Evolutionary conservation across 2,113 vertebrate species (phyloP).

Genomic region (Anseranas semipalmata): DNA sequence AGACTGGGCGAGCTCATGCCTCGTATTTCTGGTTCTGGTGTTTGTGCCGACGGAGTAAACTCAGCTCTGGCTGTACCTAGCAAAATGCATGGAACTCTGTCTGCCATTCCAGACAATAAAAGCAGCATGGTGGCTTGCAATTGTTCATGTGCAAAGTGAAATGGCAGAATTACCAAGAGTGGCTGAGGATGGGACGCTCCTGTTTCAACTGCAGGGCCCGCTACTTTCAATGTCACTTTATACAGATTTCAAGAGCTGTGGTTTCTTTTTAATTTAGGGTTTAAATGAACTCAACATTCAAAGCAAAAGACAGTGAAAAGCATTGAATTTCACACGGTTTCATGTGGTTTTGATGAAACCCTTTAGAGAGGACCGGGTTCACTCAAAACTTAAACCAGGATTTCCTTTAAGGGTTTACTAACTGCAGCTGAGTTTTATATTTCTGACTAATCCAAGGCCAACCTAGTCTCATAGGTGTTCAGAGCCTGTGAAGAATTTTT

Average conservation of each 20-base stretch:
- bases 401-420: not conserved
- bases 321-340: not conserved
- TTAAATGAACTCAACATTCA: slow-evolving; percentile 6
- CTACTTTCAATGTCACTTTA: not conserved
- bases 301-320: not conserved
- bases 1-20: not conserved
- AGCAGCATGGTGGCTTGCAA: not conserved
- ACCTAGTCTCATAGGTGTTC: not conserved
- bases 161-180: not conserved
- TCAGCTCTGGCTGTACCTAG: not conserved
- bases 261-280: not conserved
- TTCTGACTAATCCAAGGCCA: not conserved
- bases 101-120: not conserved
- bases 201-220: not conserved
- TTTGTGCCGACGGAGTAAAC: not conserved
- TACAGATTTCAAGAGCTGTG: not conserved
- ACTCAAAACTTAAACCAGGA: not conserved
- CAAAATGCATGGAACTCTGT: not conserved
- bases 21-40: not conserved
- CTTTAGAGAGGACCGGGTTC: not conserved
- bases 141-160: fast-evolving
- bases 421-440: not conserved
- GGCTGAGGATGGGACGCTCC: not conserved
- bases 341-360: slow-evolving; percentile 21
- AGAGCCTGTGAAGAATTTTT: not conserved